Conservation (phyloP, 1,140 invertebrate genomes). For the Orius insidiosus region DNA sequence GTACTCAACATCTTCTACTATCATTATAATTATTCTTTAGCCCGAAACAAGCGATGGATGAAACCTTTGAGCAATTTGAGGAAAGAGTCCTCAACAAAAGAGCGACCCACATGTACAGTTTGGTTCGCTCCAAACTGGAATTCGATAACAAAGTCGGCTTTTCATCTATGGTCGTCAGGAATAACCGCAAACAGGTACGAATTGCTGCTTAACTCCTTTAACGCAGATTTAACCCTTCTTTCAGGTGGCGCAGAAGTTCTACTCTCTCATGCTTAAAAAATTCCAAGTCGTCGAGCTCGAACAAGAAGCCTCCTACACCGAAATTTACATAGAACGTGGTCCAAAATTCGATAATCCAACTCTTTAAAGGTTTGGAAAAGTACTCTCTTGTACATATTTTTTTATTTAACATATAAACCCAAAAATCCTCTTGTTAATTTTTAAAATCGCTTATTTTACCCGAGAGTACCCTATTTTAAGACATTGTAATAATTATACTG, state of each 20-base stretch:
- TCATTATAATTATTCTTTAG: constrained; percentile 26
- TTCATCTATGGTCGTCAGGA: constrained; percentile 55
- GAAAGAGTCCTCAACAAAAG: constrained; percentile 85
- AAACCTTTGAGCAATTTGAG: constrained; percentile 90
- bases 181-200: constrained; percentile 70
- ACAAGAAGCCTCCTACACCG: constrained; percentile 70
- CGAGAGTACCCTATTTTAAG: no score
- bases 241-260: constrained; percentile 45
- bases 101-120: constrained; percentile 75
- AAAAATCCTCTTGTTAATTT: no score
- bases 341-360: constrained; percentile 62
- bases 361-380: constrained; percentile 31
- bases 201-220: background rate
- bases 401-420: no score
- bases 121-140: constrained; percentile 43
- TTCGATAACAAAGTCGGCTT: constrained; percentile 37
- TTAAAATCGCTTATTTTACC: no score
- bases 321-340: constrained; percentile 72
- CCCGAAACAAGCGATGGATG: constrained; percentile 70
- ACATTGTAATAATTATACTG: no score
- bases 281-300: constrained; percentile 79
- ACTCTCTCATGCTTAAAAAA: constrained; percentile 76
- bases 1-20: no score
- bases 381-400: no score
- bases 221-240: constrained; percentile 28